Conservation (phyloP, 2,797 vertebrate species). For the Rhabdophis nuchalis region DNA sequence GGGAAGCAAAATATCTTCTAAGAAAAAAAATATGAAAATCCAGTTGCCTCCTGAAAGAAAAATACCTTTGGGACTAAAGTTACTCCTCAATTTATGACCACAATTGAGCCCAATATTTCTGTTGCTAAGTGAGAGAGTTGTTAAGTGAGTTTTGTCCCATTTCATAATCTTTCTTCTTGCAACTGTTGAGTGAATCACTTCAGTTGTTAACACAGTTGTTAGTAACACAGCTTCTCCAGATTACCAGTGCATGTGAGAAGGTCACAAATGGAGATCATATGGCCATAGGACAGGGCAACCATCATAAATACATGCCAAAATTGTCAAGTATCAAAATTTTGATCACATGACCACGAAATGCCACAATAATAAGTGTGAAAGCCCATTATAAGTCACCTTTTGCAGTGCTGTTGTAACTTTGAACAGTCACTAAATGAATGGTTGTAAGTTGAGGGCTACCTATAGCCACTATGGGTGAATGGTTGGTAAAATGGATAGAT, state of each 20-base stretch:
- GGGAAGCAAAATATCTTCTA: no score
- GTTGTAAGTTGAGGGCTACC: background rate
- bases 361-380: no score
- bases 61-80: no score
- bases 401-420: background rate
- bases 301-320: no score
- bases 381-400: background rate
- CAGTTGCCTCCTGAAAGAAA: no score
- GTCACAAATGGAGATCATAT: background rate
- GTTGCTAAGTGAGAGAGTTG: background rate
- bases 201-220: background rate
- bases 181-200: background rate
- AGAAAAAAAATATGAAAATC: no score
- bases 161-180: background rate
- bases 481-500: background rate
- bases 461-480: background rate
- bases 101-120: background rate
- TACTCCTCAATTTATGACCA: background rate
- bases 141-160: background rate
- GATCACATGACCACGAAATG: background rate
- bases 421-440: background rate
- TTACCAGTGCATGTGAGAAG: background rate
- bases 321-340: no score
- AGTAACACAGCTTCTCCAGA: background rate
- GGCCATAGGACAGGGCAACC: background rate